phyloP scores from a whole-genome alignment of 1,140 invertebrate species.

The Neuroterus valhalla region DNA sequence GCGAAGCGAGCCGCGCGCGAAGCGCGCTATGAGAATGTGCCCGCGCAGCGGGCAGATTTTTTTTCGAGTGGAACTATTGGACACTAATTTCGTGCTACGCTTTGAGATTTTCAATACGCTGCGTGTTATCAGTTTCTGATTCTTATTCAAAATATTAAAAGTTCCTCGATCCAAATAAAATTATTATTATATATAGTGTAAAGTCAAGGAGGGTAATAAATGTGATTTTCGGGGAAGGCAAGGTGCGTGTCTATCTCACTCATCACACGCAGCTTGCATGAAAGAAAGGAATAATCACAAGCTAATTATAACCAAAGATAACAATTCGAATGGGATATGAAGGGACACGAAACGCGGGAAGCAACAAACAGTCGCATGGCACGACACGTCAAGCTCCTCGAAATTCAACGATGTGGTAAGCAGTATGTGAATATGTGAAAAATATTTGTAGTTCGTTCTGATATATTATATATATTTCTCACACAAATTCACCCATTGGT shows the following conservation, averaged over 20 bases:
- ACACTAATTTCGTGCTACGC: no score
- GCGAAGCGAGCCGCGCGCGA: no score
- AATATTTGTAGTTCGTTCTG: no score
- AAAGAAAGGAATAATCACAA: conserved; percentile 58
- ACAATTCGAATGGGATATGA: conserved; percentile 63
- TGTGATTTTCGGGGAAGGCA: conserved; percentile 54
- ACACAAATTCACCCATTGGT: no score
- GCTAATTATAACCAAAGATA: conserved; percentile 59
- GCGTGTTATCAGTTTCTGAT: conserved; percentile 29
- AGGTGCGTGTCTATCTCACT: conserved; percentile 56
- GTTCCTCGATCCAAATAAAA: not conserved
- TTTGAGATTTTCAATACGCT: no score
- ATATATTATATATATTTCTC: no score
- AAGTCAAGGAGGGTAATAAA: conserved; percentile 51
- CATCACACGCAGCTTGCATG: conserved; percentile 47
- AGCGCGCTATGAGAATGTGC: no score
- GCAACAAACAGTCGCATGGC: conserved; percentile 61
- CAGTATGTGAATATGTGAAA: no score
- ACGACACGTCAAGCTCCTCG: conserved; percentile 44
- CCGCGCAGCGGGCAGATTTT: no score
- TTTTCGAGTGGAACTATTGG: no score
- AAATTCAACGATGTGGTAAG: not conserved
- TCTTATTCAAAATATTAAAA: conserved; percentile 47
- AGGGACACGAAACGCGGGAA: conserved; percentile 49
- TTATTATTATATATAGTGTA: conserved; percentile 1